These are phyloP conservation scores for Diorhabda sublineata DNA, from an alignment of 1,140 invertebrate genomes.

Conservation along the genomic window DNA sequence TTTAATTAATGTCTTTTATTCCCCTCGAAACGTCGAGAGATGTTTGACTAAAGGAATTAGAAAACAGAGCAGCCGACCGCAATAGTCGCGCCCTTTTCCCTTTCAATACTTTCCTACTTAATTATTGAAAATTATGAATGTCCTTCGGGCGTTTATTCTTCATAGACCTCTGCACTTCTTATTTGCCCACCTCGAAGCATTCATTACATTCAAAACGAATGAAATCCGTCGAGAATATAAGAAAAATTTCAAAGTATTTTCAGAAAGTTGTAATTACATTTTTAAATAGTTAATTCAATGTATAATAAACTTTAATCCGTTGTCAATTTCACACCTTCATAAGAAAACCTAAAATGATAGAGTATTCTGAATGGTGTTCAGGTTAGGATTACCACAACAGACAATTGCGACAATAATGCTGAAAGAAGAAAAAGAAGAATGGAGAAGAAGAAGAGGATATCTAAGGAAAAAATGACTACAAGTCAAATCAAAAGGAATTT, in stretches of 20 bases:
- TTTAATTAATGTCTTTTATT: slow-evolving; percentile 24
- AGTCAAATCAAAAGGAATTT: no score
- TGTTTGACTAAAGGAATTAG: slow-evolving; percentile 38
- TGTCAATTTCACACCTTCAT: no score
- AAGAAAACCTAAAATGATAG: no score
- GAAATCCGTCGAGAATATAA: not conserved
- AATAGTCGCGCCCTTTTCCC: slow-evolving; percentile 23
- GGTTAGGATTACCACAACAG: no score
- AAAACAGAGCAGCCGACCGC: slow-evolving; percentile 31
- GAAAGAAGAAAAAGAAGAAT: no score
- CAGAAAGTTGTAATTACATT: no score
- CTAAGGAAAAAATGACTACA: no score
- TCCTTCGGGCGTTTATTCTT: slow-evolving; percentile 19
- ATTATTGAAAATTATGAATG: slow-evolving; percentile 35
- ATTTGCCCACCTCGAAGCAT: not conserved
- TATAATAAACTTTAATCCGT: no score
- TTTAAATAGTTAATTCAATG: no score
- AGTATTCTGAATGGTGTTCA: no score
- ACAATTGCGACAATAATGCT: no score
- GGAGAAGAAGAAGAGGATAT: no score
- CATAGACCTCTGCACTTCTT: slow-evolving; percentile 5
- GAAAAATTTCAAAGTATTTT: not conserved
- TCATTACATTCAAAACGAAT: slow-evolving; percentile 1
- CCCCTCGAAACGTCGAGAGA: slow-evolving; percentile 26
- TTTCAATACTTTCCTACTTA: slow-evolving; percentile 26